Evolutionary conservation across 2,113 vertebrate genomes (phyloP).

Genomic region (Sialia sialis): DNA sequence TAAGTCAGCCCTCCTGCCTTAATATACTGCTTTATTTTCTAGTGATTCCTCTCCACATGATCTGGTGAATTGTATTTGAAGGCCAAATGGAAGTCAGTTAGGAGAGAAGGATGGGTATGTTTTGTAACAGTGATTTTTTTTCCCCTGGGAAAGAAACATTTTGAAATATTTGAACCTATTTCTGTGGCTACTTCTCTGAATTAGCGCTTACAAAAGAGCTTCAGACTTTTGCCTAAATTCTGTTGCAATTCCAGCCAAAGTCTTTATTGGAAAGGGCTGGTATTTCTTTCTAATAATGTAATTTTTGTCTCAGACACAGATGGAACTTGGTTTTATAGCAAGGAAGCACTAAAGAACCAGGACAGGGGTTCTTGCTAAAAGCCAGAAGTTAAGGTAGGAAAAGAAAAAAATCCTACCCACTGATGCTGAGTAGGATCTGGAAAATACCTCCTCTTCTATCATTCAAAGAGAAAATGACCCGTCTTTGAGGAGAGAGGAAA

Average conservation of each 20-base stretch:
- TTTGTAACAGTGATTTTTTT: not conserved
- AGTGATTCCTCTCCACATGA: not conserved
- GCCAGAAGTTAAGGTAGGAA: not conserved
- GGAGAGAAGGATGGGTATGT: not conserved
- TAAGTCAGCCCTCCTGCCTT: not conserved
- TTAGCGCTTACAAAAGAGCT: not conserved
- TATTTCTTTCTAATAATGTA: not conserved
- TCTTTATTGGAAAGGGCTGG: not conserved
- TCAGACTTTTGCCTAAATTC: not conserved
- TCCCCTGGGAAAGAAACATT: not conserved
- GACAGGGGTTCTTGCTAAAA: not conserved
- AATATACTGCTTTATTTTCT: not conserved
- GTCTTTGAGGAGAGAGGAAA: not conserved
- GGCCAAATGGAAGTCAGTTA: not conserved
- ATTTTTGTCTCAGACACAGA: not conserved
- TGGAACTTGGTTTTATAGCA: slow-evolving; percentile 24
- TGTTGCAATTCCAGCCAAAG: not conserved
- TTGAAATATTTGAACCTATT: not conserved
- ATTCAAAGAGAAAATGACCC: not conserved
- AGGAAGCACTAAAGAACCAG: not conserved
- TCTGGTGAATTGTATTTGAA: not conserved
- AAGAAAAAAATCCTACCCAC: not conserved
- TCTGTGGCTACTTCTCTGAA: not conserved
- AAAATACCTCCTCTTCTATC: not conserved
- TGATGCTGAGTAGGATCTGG: not conserved